phyloP scores from a whole-genome alignment of 2,797 vertebrate species.

The Meda fulgida region DNA sequence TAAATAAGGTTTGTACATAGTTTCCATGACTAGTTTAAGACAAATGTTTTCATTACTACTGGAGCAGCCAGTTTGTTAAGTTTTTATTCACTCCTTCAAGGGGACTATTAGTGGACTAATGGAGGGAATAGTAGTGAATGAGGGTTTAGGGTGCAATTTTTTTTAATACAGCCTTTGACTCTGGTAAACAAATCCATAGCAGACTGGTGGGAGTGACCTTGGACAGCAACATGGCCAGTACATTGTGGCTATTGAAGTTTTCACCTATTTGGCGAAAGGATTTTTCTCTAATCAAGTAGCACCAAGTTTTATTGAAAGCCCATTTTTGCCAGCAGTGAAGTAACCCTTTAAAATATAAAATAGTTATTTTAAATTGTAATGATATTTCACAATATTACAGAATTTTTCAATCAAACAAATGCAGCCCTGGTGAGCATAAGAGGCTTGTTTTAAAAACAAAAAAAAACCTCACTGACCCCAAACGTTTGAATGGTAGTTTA shows the following conservation, averaged over 20 bases:
- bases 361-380: no score
- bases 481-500: neutral
- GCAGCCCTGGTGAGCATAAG: neutral
- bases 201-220: no score
- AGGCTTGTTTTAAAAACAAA: neutral
- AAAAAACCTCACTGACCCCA: neutral
- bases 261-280: no score
- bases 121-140: no score
- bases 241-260: no score
- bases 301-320: neutral
- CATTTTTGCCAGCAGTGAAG: neutral
- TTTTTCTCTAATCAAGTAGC: neutral
- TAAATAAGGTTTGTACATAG: neutral
- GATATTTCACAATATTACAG: neutral
- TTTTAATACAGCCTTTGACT: no score
- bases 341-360: neutral
- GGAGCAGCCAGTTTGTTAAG: neutral
- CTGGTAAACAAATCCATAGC: no score
- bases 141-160: neutral
- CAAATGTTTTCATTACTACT: neutral
- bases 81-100: neutral
- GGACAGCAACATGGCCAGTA: no score
- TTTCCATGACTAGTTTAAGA: neutral
- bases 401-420: neutral
- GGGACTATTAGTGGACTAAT: no score